These are phyloP conservation scores for Herpetotheres cachinnans DNA, from an alignment of 2,113 vertebrate genomes.

Conservation along the genomic window DNA sequence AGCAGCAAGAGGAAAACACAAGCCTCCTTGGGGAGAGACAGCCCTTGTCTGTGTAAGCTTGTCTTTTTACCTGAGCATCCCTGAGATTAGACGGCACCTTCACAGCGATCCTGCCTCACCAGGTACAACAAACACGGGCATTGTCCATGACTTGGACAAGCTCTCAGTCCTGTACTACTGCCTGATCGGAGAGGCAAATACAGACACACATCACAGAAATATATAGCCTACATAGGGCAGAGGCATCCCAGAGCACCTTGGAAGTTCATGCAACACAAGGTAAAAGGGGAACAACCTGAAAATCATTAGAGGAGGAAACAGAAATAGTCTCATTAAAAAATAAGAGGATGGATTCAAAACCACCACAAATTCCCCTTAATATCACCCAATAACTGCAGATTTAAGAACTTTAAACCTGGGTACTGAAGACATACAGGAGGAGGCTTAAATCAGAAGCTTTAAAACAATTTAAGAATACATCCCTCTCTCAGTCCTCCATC, in stretches of 20 bases:
- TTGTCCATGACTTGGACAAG: background rate
- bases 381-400: background rate
- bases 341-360: background rate
- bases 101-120: background rate
- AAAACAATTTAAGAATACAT: background rate
- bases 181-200: background rate
- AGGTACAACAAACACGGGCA: background rate
- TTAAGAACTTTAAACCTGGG: background rate
- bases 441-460: background rate
- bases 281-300: background rate
- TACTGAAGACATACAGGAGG: background rate
- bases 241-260: accelerated
- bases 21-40: background rate
- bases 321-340: background rate
- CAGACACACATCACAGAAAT: background rate
- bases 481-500: background rate
- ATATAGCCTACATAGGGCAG: accelerated
- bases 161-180: background rate
- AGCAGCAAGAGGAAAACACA: background rate
- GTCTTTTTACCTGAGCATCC: background rate
- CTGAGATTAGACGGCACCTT: accelerated
- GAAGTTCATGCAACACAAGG: background rate
- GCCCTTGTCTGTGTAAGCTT: background rate
- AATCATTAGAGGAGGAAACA: background rate
- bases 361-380: background rate